Percentiles rank a stretch among this genome's conserved stretches.
Conservation (phyloP, 2,113 vertebrate species). For the Pogona vitticeps region DNA sequence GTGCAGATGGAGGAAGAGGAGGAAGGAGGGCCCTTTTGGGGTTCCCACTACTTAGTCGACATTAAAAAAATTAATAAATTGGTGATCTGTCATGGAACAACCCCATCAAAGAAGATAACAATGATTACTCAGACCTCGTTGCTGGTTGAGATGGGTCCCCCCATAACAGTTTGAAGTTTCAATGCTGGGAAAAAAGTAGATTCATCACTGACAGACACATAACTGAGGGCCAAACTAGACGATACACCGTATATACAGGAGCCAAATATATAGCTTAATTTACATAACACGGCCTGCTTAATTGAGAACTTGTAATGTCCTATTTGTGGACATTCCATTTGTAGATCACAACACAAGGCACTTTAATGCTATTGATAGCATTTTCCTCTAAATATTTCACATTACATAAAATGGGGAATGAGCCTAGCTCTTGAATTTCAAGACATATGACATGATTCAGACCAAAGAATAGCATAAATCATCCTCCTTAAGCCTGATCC, state of each 20-base stretch:
- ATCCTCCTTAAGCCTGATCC: not conserved
- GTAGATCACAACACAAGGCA: not conserved
- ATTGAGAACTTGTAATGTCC: not conserved
- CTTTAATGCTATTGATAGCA: accelerated
- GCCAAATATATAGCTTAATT: not conserved
- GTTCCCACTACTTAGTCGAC: no score
- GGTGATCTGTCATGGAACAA: no score
- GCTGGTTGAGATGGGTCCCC: no score
- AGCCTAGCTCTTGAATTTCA: not conserved
- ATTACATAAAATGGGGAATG: not conserved
- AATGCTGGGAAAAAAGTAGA: no score
- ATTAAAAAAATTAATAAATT: no score
- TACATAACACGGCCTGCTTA: not conserved
- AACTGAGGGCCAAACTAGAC: no score
- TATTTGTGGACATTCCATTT: not conserved
- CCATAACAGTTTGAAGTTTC: no score
- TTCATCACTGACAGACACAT: no score
- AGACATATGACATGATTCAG: not conserved
- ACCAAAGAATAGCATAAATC: conserved; percentile 10
- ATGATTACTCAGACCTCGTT: no score
- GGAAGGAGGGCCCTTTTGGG: no score
- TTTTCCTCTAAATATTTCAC: not conserved
- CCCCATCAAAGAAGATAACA: no score
- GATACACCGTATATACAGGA: not conserved
- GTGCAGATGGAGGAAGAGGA: no score